Base-by-base conservation (phyloP, 2,797 vertebrate species). In the Macropus fuliginosus region DNA sequence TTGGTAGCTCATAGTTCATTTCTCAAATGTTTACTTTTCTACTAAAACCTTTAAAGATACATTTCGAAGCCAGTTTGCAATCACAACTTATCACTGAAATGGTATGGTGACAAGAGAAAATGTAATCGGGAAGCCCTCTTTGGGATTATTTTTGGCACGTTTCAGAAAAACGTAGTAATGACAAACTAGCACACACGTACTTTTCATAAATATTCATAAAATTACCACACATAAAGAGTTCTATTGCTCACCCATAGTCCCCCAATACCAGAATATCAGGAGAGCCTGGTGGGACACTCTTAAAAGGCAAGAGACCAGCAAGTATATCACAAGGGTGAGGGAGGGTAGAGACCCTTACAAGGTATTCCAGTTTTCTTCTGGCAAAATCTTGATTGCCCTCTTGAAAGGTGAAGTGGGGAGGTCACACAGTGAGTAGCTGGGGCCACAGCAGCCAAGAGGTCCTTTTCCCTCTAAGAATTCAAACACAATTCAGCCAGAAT, bases 171-270 rank as follows among this genome's bases (percentile, higher is more conserved):
- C 54, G 8, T 62, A 93, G 1, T 52, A 1, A 29, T 34, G 13
- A 93, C 18, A 28, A 57, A 92, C 54, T 87, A 50, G 74, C 40
- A 87, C 8, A 11, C 27, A 74, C 40, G 50, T 18, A 66, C 91
- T 91, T 55, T 90, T 29, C 3, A 92, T 92, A 91, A 92, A 74
- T 54, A 94, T 55, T n/a, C 74, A 96, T 59, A 95, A 27, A 94
- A 95, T 27, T 31, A 1, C 74, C 29, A 92, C 52, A 56, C 40
- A 74, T 1, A 56, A 27, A 55, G 34, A 92, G 55, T 87, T 93
- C 54, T 81, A 10, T 54, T 74, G 57, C 89, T 74, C 28, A 91
- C 29, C 24, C 46, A 46, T 27, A 92, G 90, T 62, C 24, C 91
- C 52, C 91, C 59, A 95, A 96, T 31, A 89, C 27, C 91, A 57